Conservation (phyloP, 2,113 vertebrate genomes). For the Parotia lawesii region DNA sequence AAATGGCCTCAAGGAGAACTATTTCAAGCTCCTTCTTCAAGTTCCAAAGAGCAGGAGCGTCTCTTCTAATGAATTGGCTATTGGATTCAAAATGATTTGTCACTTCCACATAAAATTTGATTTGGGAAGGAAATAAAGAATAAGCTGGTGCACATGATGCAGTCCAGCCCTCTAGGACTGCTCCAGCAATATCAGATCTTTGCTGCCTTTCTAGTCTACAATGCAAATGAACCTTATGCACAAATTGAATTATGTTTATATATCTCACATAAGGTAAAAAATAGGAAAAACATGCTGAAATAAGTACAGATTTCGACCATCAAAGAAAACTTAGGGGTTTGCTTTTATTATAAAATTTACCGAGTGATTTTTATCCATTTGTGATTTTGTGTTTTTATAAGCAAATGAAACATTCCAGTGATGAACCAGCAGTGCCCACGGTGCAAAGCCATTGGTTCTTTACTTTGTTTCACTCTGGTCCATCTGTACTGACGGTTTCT, state of each 20-base stretch:
- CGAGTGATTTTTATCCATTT: background rate
- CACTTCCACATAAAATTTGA: background rate
- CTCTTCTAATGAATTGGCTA: background rate
- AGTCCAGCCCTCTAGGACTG: background rate
- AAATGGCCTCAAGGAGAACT: background rate
- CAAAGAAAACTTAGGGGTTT: background rate
- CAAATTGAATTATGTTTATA: background rate
- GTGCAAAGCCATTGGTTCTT: background rate
- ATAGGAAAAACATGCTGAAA: background rate
- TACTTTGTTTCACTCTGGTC: background rate
- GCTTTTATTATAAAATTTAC: background rate
- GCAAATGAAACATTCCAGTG: background rate
- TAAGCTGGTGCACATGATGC: background rate
- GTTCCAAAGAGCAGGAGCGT: background rate
- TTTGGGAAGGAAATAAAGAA: background rate
- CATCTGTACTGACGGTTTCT: background rate
- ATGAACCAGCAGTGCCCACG: fast-evolving
- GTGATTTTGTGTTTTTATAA: background rate
- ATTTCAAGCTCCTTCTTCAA: background rate
- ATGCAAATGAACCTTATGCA: background rate
- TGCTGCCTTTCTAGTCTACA: background rate
- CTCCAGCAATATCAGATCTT: background rate
- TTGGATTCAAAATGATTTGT: background rate
- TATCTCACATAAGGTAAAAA: background rate
- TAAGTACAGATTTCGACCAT: background rate